Percentiles rank a stretch among this genome's conserved stretches.
These are phyloP conservation scores for Drosophila mauritiana DNA, from an alignment of 1,140 invertebrate species.

Conservation along the genomic window DNA sequence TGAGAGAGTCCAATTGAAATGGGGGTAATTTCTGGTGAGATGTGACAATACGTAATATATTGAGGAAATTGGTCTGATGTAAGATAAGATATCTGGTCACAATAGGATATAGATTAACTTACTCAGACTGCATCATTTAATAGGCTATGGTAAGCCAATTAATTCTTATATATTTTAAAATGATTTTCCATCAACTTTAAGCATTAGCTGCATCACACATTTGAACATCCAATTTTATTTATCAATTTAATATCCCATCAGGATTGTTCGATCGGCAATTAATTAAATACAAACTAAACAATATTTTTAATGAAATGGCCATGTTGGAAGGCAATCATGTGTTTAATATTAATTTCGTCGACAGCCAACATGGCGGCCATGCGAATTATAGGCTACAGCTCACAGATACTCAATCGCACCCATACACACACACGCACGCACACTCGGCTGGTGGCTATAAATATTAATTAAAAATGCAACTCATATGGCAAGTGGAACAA, in stretches of 20 bases:
- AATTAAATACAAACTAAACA: constrained; percentile 82
- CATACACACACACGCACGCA: not conserved
- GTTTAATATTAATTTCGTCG: constrained; percentile 82
- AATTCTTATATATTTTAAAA: not conserved
- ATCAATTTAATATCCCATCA: constrained; percentile 29
- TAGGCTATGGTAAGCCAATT: too few species aligned
- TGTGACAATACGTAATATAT: constrained; percentile 6
- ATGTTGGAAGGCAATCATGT: constrained; percentile 80
- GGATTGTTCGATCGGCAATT: constrained; percentile 64
- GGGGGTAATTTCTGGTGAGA: constrained; percentile 8
- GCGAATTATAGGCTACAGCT: constrained; percentile 48
- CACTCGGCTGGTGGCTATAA: constrained; percentile 41
- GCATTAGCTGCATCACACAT: too few species aligned
- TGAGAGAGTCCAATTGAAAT: constrained; percentile 8
- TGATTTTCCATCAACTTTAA: not conserved
- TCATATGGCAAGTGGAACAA: constrained; percentile 84
- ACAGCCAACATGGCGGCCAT: constrained; percentile 72
- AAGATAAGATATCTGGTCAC: constrained; percentile 2
- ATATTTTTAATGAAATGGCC: constrained; percentile 80
- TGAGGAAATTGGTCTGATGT: not conserved
- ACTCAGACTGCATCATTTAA: not conserved
- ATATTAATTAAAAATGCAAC: constrained; percentile 84
- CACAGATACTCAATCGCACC: not conserved
- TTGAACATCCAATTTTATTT: not conserved
- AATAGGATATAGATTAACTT: not conserved